Base-by-base conservation (phyloP, 2,797 vertebrate genomes). In the Prunella strophiata region DNA sequence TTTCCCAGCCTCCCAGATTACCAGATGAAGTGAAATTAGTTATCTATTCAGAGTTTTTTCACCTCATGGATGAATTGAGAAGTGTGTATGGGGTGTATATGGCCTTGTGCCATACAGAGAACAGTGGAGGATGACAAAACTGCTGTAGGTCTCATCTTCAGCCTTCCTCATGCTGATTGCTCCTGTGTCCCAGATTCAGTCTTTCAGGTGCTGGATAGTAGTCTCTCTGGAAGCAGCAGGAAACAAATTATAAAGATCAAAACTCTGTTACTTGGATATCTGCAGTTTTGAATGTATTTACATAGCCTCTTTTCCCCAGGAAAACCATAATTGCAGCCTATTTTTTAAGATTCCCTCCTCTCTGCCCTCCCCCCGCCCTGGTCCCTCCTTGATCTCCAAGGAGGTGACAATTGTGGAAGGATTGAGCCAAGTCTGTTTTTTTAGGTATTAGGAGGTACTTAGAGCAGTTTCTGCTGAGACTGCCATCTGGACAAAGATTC, bases 371-470 rank as follows among this genome's bases (percentile, higher is more conserved):
- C 16, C 16, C 16, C 23, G 15, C n/a, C 3, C 8, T 3, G 1
- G 5, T 4, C 19, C 5, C 1, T 13, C 9, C 6, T 67, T 47
- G 62, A 73, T 94, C 79, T 93, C 19, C 59, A 74, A 85, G 77
- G 68, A 94, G 91, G 81, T 85, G 89, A 81, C 92, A 96, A 83
- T 95, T 96, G 88, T 83, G 76, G 84, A 19, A 90, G 88, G 84
- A 89, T 74, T 96, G 89, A 93, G 59, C 62, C 94, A 96, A 91
- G 85, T 85, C 72, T 95, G 55, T 1, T 81, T 92, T 94, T 95
- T 93, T 82, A 70, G 66, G 82, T 88, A 95, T 96, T 95, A 82
- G 50, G 58, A 67, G 40, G 48, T 92, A 65, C 68, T 66, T 93
- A 94, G 57, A 75, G 38, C 57, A 80, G 48, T 93, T 90, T 91